These are phyloP conservation scores for Drosophila incognita DNA, from an alignment of 2,888 invertebrate species.

Conservation along the genomic window DNA sequence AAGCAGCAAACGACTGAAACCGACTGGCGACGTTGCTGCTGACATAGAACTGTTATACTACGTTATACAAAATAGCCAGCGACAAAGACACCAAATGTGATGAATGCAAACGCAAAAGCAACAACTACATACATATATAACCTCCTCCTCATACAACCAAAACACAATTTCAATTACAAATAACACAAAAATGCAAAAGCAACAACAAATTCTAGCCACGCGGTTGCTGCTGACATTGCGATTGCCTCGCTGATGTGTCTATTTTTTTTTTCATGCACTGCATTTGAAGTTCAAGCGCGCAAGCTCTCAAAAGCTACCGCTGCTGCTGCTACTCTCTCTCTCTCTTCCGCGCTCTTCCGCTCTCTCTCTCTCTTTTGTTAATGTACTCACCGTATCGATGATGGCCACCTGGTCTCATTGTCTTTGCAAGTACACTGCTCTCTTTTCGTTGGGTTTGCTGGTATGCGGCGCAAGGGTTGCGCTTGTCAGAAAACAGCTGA, in stretches of 20 bases:
- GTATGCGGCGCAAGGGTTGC: constrained; percentile 58
- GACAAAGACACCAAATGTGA: constrained; percentile 46
- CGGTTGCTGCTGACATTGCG: constrained; percentile 62
- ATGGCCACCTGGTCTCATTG: constrained; percentile 47
- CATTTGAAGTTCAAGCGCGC: constrained; percentile 78
- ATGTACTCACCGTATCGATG: constrained; percentile 12
- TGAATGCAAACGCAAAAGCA: constrained; percentile 44
- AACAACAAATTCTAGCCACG: constrained; percentile 48
- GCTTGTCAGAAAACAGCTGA: constrained; percentile 56
- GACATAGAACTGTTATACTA: constrained; percentile 72
- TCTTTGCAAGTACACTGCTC: constrained; percentile 13
- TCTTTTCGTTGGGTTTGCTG: constrained; percentile 31
- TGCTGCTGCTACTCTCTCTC: constrained; percentile 16
- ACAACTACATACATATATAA: constrained; percentile 37
- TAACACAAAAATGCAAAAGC: constrained; percentile 34
- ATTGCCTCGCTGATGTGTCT: constrained; percentile 44
- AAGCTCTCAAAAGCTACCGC: constrained; percentile 48
- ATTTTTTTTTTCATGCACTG: constrained; percentile 48
- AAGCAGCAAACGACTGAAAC: constrained; percentile 60
- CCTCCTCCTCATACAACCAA: constrained; percentile 39
- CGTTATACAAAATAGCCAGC: constrained; percentile 61
- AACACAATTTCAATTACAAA: constrained; percentile 52
- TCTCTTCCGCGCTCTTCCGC: constrained; percentile 1
- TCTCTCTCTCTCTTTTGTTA: constrained; percentile 15
- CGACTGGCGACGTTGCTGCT: constrained; percentile 39